These are phyloP conservation scores for Calidris pugnax DNA, from an alignment of 2,113 vertebrate species.

Conservation along the genomic window DNA sequence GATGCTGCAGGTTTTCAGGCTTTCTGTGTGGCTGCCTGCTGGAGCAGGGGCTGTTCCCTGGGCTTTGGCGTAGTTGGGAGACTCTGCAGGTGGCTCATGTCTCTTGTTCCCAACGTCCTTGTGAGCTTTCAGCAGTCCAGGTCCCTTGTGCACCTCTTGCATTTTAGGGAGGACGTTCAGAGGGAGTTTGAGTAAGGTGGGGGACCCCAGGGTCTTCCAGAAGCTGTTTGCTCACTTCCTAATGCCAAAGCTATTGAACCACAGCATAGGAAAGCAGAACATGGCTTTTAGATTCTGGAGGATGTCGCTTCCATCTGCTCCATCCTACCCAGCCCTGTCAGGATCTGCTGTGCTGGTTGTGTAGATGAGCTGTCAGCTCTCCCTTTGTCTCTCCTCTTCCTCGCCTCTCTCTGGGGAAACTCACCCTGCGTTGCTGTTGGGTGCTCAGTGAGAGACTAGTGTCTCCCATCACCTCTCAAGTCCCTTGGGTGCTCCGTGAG, in stretches of 20 bases:
- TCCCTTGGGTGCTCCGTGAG: too few relatives aligned
- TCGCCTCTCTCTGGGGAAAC: background rate
- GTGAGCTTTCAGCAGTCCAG: background rate
- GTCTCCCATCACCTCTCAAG: background rate
- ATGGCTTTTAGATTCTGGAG: background rate
- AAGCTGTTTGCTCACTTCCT: background rate
- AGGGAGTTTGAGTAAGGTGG: background rate
- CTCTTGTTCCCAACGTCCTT: background rate
- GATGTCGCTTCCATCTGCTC: background rate
- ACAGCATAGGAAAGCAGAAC: background rate
- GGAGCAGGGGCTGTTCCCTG: background rate
- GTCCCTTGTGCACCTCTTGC: fast-evolving
- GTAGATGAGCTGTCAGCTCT: background rate
- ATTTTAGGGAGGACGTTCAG: background rate
- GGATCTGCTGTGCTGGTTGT: background rate
- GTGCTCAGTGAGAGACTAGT: background rate
- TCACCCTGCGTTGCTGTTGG: background rate
- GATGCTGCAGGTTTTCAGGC: background rate
- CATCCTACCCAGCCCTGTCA: background rate
- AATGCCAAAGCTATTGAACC: background rate
- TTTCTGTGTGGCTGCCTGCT: background rate
- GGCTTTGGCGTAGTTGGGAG: background rate
- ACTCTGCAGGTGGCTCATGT: fast-evolving
- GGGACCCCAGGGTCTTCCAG: background rate
- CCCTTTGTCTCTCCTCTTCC: background rate